Base-by-base conservation (phyloP, 2,113 vertebrate species). In the Ammodytes dubius region DNA sequence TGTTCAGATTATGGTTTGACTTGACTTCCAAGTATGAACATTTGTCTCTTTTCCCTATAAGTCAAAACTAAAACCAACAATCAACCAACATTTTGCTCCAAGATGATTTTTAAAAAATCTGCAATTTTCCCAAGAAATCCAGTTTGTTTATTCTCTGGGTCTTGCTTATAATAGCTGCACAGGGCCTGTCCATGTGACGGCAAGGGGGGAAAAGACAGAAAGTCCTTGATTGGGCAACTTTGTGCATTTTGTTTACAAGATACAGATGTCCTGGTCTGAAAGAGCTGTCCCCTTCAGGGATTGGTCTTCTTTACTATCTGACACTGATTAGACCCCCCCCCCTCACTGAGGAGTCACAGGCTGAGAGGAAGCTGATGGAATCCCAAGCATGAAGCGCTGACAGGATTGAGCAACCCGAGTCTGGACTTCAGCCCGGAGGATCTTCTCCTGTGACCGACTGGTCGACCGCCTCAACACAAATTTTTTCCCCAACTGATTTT, bases 301-400 rank as follows among this genome's bases (percentile, higher is more conserved):
- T 84, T 78, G 78, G 72, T 80, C 61, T 70, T 77, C 71, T 84
- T 82, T 81, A 61, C 82, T 83, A 79, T 90, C 86, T 69, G 56
- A 88, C 69, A 85, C 74, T 85, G 88, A 91, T 88, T 84, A 84
- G 42, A 69, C 63, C 75, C 60, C 66, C 45, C 68, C 49, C 46
- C 27, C 47, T 19, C 70, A 39, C 67, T 49, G 47, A 85, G 82
- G 81, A 91, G 82, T 89, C 87, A 85, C 87, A 91, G 79, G 80
- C 75, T 81, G 72, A 88, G 84, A 94, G 94, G 92, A 95, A 95
- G 91, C 77, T 87, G 72, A 89, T 67, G 91, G 94, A 94, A 96
- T 95, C 87, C 76, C 81, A 93, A 86, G 92, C 88, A 94, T 94
- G 92, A 89, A 87, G 87, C 84, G 87, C 86, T 90, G 91, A 93